Percentiles rank a stretch among this genome's conserved stretches.
These are phyloP conservation scores for Gila orcuttii DNA, from an alignment of 2,113 vertebrate genomes.

Conservation along the genomic window DNA sequence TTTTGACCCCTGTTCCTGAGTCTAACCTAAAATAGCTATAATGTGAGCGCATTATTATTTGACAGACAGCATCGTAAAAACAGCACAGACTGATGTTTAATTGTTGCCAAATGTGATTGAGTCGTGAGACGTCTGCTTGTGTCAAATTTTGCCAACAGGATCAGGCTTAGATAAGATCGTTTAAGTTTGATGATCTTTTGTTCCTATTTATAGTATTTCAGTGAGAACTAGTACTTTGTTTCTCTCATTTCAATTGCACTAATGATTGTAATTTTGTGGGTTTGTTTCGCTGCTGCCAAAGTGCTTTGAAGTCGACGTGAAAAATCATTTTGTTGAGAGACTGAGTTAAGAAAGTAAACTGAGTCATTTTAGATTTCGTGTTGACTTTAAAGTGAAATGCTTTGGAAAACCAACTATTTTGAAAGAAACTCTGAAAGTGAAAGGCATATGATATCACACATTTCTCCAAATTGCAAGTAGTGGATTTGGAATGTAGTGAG, in stretches of 20 bases:
- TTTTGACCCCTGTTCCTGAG: constrained; percentile 68
- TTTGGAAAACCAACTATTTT: not conserved
- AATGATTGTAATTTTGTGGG: not conserved
- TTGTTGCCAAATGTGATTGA: constrained; percentile 76
- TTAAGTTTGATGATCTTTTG: constrained; percentile 34
- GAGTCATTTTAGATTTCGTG: not conserved
- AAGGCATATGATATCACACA: not conserved
- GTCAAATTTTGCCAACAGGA: constrained; percentile 48
- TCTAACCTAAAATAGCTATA: constrained; percentile 74
- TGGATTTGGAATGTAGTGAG: not conserved
- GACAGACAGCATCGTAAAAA: constrained; percentile 69
- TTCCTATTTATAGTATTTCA: constrained; percentile 40
- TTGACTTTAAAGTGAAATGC: not conserved
- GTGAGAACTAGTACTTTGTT: not conserved
- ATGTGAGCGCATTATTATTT: constrained; percentile 73
- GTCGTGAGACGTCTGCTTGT: constrained; percentile 60
- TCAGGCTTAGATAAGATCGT: constrained; percentile 36
- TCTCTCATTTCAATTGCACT: not conserved
- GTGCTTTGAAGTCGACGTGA: not conserved
- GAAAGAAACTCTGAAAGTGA: not conserved
- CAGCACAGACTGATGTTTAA: constrained; percentile 70
- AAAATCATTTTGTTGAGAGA: not conserved
- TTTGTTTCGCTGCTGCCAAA: not conserved
- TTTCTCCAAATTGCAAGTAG: not conserved
- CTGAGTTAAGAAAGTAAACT: not conserved